Evolutionary conservation across 1,140 invertebrate genomes (phyloP).

Genomic region (Nomia melanderi): DNA sequence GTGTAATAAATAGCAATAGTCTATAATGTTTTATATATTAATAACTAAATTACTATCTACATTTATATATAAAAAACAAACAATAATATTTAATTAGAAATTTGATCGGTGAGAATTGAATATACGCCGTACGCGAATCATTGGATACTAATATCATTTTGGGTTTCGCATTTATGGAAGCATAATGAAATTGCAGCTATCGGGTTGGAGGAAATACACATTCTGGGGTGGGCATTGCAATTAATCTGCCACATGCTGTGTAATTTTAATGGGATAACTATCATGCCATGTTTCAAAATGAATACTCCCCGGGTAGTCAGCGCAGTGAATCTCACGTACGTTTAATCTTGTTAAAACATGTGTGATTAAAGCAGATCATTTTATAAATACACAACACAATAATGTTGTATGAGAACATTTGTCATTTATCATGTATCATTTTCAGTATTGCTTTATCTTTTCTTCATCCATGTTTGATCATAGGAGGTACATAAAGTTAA

Average conservation of each 20-base stretch:
- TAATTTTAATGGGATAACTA: slow-evolving; percentile 16
- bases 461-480: too few relatives aligned
- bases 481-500: too few relatives aligned
- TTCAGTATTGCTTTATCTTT: too few relatives aligned
- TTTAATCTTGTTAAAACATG: neutral
- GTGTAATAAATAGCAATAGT: too few relatives aligned
- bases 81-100: neutral
- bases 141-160: neutral
- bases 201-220: neutral
- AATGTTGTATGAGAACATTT: too few relatives aligned
- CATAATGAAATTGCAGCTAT: neutral
- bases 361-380: neutral
- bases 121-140: neutral
- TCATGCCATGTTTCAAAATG: neutral
- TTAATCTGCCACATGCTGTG: neutral
- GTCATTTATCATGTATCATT: too few relatives aligned
- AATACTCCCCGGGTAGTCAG: neutral
- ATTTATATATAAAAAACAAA: neutral
- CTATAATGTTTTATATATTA: neutral
- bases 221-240: neutral
- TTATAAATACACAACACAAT: too few relatives aligned
- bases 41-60: neutral
- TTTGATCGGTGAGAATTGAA: neutral
- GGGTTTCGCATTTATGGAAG: neutral
- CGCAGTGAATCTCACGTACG: neutral